Conservation (phyloP, 2,888 invertebrate species). For the Sericinus montela region DNA sequence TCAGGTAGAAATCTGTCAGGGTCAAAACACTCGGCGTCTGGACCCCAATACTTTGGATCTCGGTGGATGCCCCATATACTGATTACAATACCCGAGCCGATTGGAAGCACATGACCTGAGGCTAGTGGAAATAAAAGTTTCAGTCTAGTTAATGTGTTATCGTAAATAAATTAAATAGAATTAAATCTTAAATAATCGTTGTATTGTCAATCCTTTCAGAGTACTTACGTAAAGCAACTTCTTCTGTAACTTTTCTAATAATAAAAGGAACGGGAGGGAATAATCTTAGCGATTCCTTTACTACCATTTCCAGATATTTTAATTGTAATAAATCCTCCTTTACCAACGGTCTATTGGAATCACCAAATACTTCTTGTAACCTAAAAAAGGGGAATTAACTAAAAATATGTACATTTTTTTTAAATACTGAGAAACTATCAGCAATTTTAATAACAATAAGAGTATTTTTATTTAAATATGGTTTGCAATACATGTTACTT, state of each 20-base stretch:
- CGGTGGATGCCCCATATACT: slow-evolving; percentile 74
- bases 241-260: slow-evolving; percentile 58
- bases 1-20: slow-evolving; percentile 82
- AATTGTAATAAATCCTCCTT: slow-evolving; percentile 56
- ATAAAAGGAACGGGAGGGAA: slow-evolving; percentile 67
- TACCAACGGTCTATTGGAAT: slow-evolving; percentile 47
- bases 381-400: slow-evolving; percentile 32
- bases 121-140: slow-evolving; percentile 32
- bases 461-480: too few species aligned
- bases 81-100: slow-evolving; percentile 65
- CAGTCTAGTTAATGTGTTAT: too few species aligned
- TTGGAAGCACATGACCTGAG: slow-evolving; percentile 59
- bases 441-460: too few species aligned
- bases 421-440: too few species aligned
- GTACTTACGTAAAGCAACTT: slow-evolving; percentile 59
- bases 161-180: too few species aligned
- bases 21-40: slow-evolving; percentile 80
- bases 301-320: slow-evolving; percentile 58
- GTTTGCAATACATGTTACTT: too few species aligned
- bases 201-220: not conserved
- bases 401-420: too few species aligned
- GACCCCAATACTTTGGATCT: slow-evolving; percentile 79
- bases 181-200: too few species aligned
- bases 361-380: slow-evolving; percentile 51
- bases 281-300: slow-evolving; percentile 60